A percentile compares a stretch with the other conserved stretches of the same genome.
These are phyloP conservation scores for Danionella dracula DNA, from an alignment of 2,797 vertebrate genomes.

Conservation along the genomic window DNA sequence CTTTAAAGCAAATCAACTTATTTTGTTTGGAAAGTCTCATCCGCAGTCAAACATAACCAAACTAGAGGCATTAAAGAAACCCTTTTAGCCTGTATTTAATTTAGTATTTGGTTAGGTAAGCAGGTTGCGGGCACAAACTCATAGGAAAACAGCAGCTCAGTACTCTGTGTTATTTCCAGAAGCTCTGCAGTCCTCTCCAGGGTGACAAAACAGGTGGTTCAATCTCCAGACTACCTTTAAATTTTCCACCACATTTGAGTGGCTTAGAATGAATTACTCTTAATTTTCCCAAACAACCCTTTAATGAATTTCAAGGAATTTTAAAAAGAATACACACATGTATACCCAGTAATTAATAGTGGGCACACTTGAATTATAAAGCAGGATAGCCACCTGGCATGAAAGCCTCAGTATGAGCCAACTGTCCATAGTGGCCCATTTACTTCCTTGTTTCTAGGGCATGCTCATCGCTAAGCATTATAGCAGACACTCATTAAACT, in stretches of 20 bases:
- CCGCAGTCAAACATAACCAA: slow-evolving; percentile 60
- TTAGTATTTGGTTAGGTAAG: slow-evolving; percentile 59
- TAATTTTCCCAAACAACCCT: too few relatives aligned
- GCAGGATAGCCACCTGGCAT: slow-evolving; percentile 38
- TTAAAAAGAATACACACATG: neutral
- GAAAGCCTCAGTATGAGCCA: slow-evolving; percentile 33
- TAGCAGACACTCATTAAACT: slow-evolving; percentile 24
- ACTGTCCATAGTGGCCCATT: slow-evolving; percentile 42
- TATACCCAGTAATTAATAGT: slow-evolving; percentile 2
- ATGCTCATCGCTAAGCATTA: slow-evolving; percentile 13
- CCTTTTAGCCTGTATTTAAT: slow-evolving; percentile 56
- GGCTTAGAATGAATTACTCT: too few relatives aligned
- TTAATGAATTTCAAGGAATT: neutral
- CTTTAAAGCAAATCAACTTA: slow-evolving; percentile 64
- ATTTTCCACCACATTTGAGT: neutral
- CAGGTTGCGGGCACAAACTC: slow-evolving; percentile 44
- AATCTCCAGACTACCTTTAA: slow-evolving; percentile 46
- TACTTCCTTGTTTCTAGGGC: slow-evolving; percentile 29
- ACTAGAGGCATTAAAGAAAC: slow-evolving; percentile 61
- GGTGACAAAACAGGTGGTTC: slow-evolving; percentile 52
- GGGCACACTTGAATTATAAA: slow-evolving; percentile 31
- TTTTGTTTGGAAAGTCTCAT: slow-evolving; percentile 68
- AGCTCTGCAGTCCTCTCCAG: slow-evolving; percentile 36
- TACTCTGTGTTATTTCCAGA: slow-evolving; percentile 23
- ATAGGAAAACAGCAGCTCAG: slow-evolving; percentile 54